phyloP scores from a whole-genome alignment of 2,888 invertebrate species.

The Agrochola lota region DNA sequence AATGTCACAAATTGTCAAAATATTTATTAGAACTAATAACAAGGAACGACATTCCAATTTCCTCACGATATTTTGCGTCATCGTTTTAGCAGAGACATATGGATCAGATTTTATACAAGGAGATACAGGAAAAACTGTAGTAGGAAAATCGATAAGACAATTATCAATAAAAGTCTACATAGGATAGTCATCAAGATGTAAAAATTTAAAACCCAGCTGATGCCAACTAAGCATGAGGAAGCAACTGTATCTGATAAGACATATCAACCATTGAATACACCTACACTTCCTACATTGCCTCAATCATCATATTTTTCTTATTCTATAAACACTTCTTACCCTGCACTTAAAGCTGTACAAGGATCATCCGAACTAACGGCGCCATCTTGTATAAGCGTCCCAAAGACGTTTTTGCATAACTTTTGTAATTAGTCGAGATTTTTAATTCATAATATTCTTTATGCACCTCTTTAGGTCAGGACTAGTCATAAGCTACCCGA shows the following conservation, averaged over 20 bases:
- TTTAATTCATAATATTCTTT: no score
- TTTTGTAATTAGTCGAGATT: no score
- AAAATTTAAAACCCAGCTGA: not conserved
- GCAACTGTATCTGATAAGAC: not conserved
- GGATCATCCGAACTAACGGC: not conserved
- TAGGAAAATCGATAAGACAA: not conserved
- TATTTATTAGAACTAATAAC: not conserved
- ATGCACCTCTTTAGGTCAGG: no score
- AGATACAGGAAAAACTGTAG: not conserved
- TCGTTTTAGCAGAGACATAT: not conserved
- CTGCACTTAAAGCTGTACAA: not conserved
- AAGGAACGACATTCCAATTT: no score
- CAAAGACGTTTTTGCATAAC: no score
- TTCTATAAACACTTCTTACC: not conserved
- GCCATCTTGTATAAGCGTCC: not conserved
- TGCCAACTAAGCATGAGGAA: not conserved
- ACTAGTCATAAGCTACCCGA: no score
- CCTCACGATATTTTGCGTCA: not conserved
- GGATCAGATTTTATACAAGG: not conserved
- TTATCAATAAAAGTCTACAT: not conserved
- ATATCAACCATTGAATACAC: not conserved
- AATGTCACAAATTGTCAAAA: not conserved
- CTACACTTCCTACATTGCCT: not conserved
- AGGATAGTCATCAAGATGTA: constrained; percentile 8
- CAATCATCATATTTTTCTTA: not conserved